Base-by-base conservation (phyloP, 2,113 vertebrate species). In the Paraplagusia blochii region DNA sequence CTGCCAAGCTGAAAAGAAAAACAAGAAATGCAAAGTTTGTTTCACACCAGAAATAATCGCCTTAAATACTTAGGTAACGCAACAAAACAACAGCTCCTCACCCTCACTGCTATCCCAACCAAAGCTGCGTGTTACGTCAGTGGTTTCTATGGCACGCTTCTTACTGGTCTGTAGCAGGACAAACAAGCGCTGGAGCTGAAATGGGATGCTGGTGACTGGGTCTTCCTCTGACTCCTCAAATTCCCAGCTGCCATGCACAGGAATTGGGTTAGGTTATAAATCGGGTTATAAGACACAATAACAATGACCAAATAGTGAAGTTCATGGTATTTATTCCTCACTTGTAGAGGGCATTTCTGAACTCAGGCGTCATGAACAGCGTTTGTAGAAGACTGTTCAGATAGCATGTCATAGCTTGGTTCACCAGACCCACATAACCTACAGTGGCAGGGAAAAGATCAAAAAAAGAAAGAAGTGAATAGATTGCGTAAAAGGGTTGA, bases 81-180 rank as follows among this genome's bases (percentile, higher is more conserved):
- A 40, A 11, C 11, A 40, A 40, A 40, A 10, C 11, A 10, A 40
- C 11, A 51, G 44, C 53, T 2, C 10, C 79, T 83, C 87, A 98
- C 97, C 97, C 84, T 99, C 97, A 69, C 97, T 99, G 78, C 97
- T 99, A 82, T 99, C 97, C 97, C 97, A 99, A 72, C 97, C 97
- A 66, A 99, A 99, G 85, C 97, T 99, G 45, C 96, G 88, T 0
- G 97, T 99, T 64, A 99, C 95, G 29, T 99, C 97, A 49, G 97
- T 99, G 61, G 97, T 99, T 88, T 99, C 96, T 64, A 99, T 97
- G 13, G 97, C 95, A 70, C 96, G 93, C 83, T 99, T 99, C 88
- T 96, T 98, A 88, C 96, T 99, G 7, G 95, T 99, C 84, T 99
- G 96, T 66, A 99, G 89, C 67, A 98, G 90, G 84, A 99, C 93